Conservation (phyloP, 1,140 invertebrate species). For the Uloborus diversus region DNA sequence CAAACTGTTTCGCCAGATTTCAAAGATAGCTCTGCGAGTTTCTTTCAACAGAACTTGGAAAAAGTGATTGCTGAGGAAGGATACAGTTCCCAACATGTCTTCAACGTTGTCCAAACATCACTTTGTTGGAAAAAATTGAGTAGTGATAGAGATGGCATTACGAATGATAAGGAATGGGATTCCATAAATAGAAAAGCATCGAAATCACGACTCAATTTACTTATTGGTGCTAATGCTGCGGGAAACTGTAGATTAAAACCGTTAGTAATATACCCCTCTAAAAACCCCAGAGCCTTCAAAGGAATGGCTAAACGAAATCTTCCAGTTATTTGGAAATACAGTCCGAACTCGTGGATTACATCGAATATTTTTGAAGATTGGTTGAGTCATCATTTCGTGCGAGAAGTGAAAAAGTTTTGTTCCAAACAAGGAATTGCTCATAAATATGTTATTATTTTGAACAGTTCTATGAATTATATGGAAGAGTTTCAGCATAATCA, state of each 20-base stretch:
- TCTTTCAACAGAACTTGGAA: slow-evolving; percentile 61
- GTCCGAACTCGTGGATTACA: slow-evolving; percentile 1
- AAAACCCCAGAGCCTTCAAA: slow-evolving; percentile 32
- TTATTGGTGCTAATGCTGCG: slow-evolving; percentile 33
- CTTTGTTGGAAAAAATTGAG: neutral
- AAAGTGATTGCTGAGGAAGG: slow-evolving; percentile 63
- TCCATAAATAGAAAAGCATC: slow-evolving; percentile 17
- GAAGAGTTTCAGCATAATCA: slow-evolving; percentile 1
- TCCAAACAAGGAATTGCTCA: slow-evolving; percentile 37
- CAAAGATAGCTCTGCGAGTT: too few relatives aligned
- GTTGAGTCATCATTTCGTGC: slow-evolving; percentile 19
- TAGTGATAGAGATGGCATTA: neutral
- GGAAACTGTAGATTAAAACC: slow-evolving; percentile 6
- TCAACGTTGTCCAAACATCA: neutral
- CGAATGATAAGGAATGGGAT: neutral
- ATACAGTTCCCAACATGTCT: neutral
- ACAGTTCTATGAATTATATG: slow-evolving; percentile 36
- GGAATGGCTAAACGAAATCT: neutral
- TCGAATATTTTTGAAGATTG: neutral
- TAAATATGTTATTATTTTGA: slow-evolving; percentile 50
- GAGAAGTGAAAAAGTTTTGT: slow-evolving; percentile 33
- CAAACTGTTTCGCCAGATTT: slow-evolving; percentile 62
- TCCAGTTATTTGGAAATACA: slow-evolving; percentile 21
- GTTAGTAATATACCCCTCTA: neutral
- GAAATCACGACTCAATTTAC: slow-evolving; percentile 18